Percentiles rank a stretch among this genome's conserved stretches.
Conservation (phyloP, 2,113 vertebrate genomes). For the Aptenodytes patagonicus region DNA sequence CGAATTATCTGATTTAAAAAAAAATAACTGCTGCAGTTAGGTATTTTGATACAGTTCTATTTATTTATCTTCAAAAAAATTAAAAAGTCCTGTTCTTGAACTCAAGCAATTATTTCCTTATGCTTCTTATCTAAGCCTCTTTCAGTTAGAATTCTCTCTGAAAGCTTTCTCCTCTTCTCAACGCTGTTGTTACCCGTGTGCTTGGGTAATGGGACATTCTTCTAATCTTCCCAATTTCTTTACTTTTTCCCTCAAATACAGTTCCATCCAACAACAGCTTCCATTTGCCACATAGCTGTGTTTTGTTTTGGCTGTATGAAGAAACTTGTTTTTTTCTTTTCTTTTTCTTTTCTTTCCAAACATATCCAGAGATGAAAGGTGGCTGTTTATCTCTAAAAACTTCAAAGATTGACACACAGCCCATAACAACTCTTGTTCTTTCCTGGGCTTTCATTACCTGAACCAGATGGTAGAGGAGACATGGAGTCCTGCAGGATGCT, state of each 20-base stretch:
- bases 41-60: background rate
- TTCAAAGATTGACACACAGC: background rate
- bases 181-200: rapidly evolving
- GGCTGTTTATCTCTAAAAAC: background rate
- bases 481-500: background rate
- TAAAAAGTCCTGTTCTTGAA: background rate
- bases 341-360: background rate
- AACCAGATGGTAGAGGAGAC: background rate
- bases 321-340: background rate
- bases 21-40: background rate
- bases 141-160: background rate
- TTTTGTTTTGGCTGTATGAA: background rate
- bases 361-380: background rate
- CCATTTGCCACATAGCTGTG: background rate
- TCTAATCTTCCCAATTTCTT: background rate
- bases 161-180: background rate
- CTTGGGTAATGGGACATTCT: background rate
- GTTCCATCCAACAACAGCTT: background rate
- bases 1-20: background rate
- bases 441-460: background rate
- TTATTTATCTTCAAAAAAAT: background rate
- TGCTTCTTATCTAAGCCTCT: background rate
- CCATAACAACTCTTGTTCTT: background rate
- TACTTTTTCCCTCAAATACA: background rate
- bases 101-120: background rate